A percentile compares a stretch with the other conserved stretches of the same genome.
These are phyloP conservation scores for Eucidaris tribuloides DNA, from an alignment of 35 echinoderm and acorn worm species.

Conservation along the genomic window DNA sequence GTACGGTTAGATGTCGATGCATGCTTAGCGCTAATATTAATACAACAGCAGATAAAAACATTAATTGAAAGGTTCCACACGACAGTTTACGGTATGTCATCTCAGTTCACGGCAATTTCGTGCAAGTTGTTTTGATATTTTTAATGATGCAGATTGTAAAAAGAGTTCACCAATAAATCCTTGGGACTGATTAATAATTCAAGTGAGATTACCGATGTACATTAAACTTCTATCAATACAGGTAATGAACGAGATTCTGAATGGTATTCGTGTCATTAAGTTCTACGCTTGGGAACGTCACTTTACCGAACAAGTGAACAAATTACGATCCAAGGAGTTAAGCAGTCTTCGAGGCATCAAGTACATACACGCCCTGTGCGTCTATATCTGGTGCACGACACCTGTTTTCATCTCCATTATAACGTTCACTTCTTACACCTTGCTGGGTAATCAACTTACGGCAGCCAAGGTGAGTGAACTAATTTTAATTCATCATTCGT, in stretches of 20 bases:
- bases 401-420: conserved; percentile 65
- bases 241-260: conserved; percentile 80
- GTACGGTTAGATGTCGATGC: too few species aligned
- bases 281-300: conserved; percentile 87
- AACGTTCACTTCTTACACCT: conserved; percentile 67
- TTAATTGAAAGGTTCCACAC: not conserved
- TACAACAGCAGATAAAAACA: too few species aligned
- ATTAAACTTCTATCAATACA: not conserved
- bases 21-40: too few species aligned
- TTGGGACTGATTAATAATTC: not conserved
- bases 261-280: conserved; percentile 88
- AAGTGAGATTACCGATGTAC: not conserved
- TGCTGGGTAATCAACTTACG: conserved; percentile 52
- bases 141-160: not conserved
- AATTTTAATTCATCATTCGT: too few species aligned
- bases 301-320: conserved; percentile 48
- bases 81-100: not conserved
- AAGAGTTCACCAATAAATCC: not conserved
- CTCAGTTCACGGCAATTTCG: not conserved
- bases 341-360: conserved; percentile 61
- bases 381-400: conserved; percentile 70
- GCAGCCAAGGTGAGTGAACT: conserved; percentile 93
- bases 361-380: conserved; percentile 64
- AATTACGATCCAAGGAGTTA: conserved; percentile 55
- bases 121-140: not conserved